Percentiles rank a stretch among this genome's conserved stretches.
These are phyloP conservation scores for Embiotoca jacksoni DNA, from an alignment of 2,113 vertebrate genomes.

Conservation along the genomic window DNA sequence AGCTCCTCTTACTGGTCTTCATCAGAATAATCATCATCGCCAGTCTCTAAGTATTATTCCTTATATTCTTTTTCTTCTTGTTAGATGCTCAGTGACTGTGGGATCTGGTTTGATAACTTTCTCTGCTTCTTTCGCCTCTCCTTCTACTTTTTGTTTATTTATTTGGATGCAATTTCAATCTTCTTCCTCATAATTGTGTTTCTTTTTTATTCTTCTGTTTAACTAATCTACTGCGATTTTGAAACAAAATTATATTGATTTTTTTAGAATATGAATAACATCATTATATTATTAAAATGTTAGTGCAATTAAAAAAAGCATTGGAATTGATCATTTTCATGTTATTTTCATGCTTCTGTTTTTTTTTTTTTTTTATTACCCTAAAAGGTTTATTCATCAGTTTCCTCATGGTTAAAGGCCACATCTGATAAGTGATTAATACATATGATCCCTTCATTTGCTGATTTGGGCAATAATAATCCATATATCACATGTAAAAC, in stretches of 20 bases:
- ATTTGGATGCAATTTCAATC: not conserved
- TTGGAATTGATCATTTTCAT: not conserved
- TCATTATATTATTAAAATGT: not conserved
- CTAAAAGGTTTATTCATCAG: not conserved
- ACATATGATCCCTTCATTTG: not conserved
- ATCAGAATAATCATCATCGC: not conserved
- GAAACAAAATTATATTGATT: too few species aligned
- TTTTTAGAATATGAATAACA: not conserved
- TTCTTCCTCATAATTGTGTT: not conserved
- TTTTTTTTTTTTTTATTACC: not conserved
- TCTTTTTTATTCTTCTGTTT: not conserved
- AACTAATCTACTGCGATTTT: not conserved
- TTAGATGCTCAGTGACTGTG: too few species aligned
- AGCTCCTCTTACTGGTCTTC: not conserved
- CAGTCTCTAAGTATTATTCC: not conserved
- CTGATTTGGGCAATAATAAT: not conserved
- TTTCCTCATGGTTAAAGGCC: not conserved
- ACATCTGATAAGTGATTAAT: slow-evolving; percentile 18
- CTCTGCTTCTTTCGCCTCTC: not conserved
- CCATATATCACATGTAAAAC: slow-evolving; percentile 8
- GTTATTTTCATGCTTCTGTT: not conserved
- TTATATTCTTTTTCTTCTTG: not conserved
- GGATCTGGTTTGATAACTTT: too few species aligned
- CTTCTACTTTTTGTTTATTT: not conserved
- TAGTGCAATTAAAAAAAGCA: not conserved